Evolutionary conservation across 2,888 invertebrate genomes (phyloP).

Genomic region (Alloplasta piceator): DNA sequence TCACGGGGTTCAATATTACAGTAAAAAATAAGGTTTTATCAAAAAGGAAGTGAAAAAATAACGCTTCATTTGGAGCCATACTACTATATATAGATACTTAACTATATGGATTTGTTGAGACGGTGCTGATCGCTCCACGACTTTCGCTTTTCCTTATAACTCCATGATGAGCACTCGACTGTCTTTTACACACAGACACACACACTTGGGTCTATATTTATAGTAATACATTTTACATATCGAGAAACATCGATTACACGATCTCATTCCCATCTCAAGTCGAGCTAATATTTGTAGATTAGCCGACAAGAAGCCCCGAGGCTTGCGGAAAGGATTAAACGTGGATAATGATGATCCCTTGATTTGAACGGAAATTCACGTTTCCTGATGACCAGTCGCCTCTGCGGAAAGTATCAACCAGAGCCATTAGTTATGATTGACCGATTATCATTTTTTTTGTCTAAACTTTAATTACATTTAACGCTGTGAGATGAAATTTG

Average conservation of each 20-base stretch:
- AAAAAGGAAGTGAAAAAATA: too few relatives aligned
- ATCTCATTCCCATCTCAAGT: neutral
- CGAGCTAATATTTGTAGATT: neutral
- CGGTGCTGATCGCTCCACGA: conserved; percentile 61
- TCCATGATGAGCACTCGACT: conserved; percentile 33
- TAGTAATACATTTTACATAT: neutral
- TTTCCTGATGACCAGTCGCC: conserved; percentile 27
- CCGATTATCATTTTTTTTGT: neutral
- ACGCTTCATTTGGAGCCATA: too few relatives aligned
- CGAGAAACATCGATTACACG: neutral
- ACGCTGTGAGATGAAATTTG: neutral
- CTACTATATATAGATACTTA: too few relatives aligned
- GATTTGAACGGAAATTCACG: conserved; percentile 47
- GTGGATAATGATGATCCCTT: neutral
- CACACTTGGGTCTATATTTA: conserved; percentile 1
- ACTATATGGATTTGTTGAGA: too few relatives aligned
- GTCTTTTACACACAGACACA: neutral
- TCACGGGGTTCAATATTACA: too few relatives aligned
- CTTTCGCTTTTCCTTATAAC: conserved; percentile 76
- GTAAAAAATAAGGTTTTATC: too few relatives aligned
- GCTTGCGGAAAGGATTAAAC: conserved; percentile 29
- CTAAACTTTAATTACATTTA: neutral
- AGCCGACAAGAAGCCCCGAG: conserved; percentile 14
- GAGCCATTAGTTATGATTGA: neutral
- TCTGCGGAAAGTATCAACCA: too few relatives aligned